These are phyloP conservation scores for Teleogryllus occipitalis DNA, from an alignment of 1,140 invertebrate genomes.

Conservation along the genomic window DNA sequence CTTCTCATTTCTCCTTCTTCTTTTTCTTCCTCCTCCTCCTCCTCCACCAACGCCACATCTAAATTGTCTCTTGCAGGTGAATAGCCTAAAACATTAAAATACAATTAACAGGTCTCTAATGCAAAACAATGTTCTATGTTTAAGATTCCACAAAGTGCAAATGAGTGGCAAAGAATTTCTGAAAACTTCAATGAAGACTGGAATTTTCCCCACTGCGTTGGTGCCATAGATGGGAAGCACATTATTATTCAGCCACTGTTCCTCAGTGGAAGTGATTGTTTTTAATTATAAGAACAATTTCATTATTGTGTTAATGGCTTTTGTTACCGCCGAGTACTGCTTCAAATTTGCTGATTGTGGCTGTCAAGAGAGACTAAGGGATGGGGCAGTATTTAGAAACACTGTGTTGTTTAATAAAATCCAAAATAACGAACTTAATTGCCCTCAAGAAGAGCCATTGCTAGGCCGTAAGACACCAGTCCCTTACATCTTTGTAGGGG, in stretches of 20 bases:
- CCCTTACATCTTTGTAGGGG: constrained; percentile 33
- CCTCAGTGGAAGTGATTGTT: too few species aligned
- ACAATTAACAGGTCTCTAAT: neutral
- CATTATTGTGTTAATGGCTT: too few species aligned
- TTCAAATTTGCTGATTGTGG: neutral
- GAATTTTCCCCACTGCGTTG: too few species aligned
- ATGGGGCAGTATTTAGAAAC: constrained; percentile 14
- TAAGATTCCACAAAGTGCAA: too few species aligned
- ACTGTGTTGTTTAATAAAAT: neutral
- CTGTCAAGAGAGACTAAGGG: neutral
- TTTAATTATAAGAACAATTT: too few species aligned
- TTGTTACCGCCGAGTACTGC: neutral
- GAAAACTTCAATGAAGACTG: too few species aligned
- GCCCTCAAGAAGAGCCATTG: constrained; percentile 29
- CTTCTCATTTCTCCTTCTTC: too few species aligned
- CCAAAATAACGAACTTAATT: constrained; percentile 19
- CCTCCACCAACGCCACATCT: neutral
- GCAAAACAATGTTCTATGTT: too few species aligned
- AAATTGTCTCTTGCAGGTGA: neutral
- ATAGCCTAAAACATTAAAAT: neutral
- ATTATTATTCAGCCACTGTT: neutral
- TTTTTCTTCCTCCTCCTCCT: neutral
- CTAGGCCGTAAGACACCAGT: constrained; percentile 20
- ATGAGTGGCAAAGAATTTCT: too few species aligned
- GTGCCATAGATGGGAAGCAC: neutral